These are phyloP conservation scores for Dicranocentrus wangi DNA, from an alignment of 2,888 invertebrate species.

Conservation along the genomic window DNA sequence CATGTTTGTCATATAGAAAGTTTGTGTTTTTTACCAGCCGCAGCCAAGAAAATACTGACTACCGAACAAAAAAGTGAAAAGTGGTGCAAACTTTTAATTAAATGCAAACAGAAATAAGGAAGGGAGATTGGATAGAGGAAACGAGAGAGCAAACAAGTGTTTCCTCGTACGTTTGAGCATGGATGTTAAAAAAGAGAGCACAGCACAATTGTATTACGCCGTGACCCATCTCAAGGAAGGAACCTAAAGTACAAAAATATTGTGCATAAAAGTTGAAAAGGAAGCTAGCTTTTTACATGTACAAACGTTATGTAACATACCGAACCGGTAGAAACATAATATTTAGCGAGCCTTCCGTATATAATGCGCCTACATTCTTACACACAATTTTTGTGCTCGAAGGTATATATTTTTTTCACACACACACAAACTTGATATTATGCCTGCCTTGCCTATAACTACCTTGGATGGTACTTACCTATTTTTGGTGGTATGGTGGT, in stretches of 20 bases:
- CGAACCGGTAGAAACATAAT: not conserved
- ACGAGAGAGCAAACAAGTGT: conserved; percentile 4
- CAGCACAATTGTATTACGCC: not conserved
- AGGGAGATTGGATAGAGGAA: conserved; percentile 12
- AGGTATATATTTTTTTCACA: no score
- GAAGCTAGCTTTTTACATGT: not conserved
- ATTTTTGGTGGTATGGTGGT: no score
- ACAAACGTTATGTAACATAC: not conserved
- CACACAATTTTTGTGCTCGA: no score
- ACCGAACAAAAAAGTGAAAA: conserved; percentile 2
- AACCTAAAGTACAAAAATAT: not conserved
- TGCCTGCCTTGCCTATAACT: no score
- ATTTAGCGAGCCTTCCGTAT: no score
- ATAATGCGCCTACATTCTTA: no score
- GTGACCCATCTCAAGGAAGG: conserved; percentile 16
- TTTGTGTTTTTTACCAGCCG: not conserved
- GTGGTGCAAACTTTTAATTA: conserved; percentile 8
- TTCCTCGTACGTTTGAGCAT: not conserved
- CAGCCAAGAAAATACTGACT: not conserved
- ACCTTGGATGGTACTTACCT: no score
- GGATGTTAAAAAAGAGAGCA: no score
- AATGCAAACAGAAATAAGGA: conserved; percentile 10
- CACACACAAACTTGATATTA: no score
- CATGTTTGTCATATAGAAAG: not conserved
- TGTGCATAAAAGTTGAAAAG: not conserved